Percentiles rank a stretch among this genome's conserved stretches.
Conservation (phyloP, 2,888 invertebrate species). For the Agriotes lineatus region DNA sequence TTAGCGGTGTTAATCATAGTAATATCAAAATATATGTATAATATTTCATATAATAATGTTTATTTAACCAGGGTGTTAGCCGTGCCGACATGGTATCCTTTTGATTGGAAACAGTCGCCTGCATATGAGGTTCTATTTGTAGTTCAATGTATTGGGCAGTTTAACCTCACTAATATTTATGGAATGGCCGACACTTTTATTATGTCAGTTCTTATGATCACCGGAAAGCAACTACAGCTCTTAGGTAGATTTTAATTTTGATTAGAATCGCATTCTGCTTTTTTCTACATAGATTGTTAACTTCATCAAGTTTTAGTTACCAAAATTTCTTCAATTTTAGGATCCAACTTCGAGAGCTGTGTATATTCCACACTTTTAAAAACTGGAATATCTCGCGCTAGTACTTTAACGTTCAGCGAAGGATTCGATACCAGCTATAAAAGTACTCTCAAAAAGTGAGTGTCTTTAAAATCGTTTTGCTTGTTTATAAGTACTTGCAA, state of each 20-base stretch:
- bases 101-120: constrained; percentile 10
- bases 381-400: not conserved
- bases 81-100: constrained; percentile 30
- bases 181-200: constrained; percentile 23
- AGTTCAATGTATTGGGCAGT: constrained; percentile 27
- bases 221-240: constrained; percentile 26
- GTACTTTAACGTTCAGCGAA: constrained; percentile 10
- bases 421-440: not conserved
- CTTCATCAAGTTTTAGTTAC: no score
- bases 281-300: no score
- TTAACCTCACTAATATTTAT: constrained; percentile 26
- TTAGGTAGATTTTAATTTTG: constrained; percentile 6
- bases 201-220: constrained; percentile 13
- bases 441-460: no score
- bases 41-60: no score
- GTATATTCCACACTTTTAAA: constrained; percentile 15
- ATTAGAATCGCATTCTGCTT: no score
- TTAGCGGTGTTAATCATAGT: no score
- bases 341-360: constrained; percentile 27
- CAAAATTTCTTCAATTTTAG: constrained; percentile 6
- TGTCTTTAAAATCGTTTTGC: no score
- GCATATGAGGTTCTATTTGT: constrained; percentile 13
- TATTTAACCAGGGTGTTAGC: constrained; percentile 28
- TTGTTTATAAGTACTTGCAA: no score
- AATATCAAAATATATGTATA: no score